phyloP scores from a whole-genome alignment of 1,140 invertebrate species.

The Choristoneura fumiferana region DNA sequence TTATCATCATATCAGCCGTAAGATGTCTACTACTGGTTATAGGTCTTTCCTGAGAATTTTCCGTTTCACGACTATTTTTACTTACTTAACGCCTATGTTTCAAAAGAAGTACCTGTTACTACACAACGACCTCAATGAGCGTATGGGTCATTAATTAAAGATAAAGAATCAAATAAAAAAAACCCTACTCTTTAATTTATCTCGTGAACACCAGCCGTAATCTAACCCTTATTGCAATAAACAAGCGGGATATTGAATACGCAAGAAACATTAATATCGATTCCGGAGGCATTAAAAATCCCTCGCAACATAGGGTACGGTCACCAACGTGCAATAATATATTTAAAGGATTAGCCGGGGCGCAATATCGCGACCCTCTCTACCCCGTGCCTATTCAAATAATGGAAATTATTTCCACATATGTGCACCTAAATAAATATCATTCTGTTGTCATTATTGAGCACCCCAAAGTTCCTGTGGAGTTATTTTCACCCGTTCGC shows the following conservation, averaged over 20 bases:
- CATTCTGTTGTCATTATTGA: slow-evolving; percentile 79
- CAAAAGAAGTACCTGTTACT: too few relatives aligned
- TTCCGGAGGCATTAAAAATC: slow-evolving; percentile 66
- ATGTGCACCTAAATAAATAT: slow-evolving; percentile 78
- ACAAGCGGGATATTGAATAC: slow-evolving; percentile 29
- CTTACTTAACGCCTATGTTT: too few relatives aligned
- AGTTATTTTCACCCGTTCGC: slow-evolving; percentile 67
- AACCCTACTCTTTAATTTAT: too few relatives aligned
- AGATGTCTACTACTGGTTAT: too few relatives aligned
- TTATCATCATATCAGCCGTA: too few relatives aligned
- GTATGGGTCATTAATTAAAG: too few relatives aligned
- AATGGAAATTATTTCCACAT: slow-evolving; percentile 79
- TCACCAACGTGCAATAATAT: slow-evolving; percentile 74
- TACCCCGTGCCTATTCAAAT: slow-evolving; percentile 63
- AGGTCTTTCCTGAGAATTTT: too few relatives aligned
- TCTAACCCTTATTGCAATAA: background rate
- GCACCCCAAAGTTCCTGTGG: slow-evolving; percentile 57
- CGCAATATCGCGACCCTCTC: slow-evolving; percentile 77
- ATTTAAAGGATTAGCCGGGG: slow-evolving; percentile 78
- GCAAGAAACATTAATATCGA: slow-evolving; percentile 60
- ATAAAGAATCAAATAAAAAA: too few relatives aligned
- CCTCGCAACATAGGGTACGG: slow-evolving; percentile 53
- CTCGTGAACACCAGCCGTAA: too few relatives aligned
- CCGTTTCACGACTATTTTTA: too few relatives aligned
- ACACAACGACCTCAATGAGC: too few relatives aligned